Conservation (phyloP, 2,888 invertebrate species). For the Mesoligia furuncula region DNA sequence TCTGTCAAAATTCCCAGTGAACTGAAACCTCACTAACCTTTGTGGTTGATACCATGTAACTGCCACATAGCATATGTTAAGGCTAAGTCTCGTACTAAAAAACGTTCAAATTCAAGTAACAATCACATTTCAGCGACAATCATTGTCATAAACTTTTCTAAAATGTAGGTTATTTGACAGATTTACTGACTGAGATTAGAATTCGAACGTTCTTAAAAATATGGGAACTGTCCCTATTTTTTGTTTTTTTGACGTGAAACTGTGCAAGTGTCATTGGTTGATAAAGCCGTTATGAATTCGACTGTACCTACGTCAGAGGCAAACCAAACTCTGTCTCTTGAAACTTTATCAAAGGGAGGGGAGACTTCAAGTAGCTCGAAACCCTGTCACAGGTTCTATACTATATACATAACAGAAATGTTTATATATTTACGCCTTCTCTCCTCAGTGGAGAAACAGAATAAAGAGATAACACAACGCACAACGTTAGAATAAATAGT, state of each 20-base stretch:
- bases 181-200: neutral
- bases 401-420: neutral
- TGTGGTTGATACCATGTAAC: neutral
- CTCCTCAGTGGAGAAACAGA: neutral
- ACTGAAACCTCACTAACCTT: neutral
- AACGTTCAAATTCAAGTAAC: neutral
- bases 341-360: slow-evolving; percentile 8
- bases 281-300: neutral
- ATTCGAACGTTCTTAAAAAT: neutral
- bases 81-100: too few species aligned
- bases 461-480: slow-evolving; percentile 3
- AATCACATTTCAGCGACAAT: neutral
- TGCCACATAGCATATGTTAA: neutral
- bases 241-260: too few species aligned
- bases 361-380: neutral
- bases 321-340: slow-evolving; percentile 9
- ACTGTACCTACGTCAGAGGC: neutral
- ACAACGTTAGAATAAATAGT: slow-evolving; percentile 6
- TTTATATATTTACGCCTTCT: slow-evolving; percentile 3
- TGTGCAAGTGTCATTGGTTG: neutral
- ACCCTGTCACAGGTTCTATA: neutral
- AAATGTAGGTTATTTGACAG: neutral
- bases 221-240: neutral
- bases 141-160: neutral
- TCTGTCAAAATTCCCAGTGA: too few species aligned